Evolutionary conservation across 2,113 vertebrate genomes (phyloP), one percentile per base, ranked within the genome.

Genomic region (Limanda limanda): DNA sequence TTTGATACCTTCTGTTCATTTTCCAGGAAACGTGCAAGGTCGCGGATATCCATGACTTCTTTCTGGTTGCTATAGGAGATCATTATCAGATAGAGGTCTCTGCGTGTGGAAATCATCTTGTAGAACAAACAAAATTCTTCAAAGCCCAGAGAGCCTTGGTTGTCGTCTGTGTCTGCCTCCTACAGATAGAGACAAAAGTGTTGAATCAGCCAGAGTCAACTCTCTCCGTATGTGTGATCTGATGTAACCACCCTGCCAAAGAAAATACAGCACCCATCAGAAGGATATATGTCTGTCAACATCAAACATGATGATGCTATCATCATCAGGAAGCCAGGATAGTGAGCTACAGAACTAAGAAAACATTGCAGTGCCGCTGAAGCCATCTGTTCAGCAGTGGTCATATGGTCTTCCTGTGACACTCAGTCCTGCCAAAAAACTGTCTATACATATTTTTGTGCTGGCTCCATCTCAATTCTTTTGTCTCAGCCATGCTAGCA

Each of bases 41-140:
- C 95, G 0, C 95, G 90, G 0, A 94, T 52, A 11, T 97, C 96
- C 86, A 98, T 78, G 82, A 96, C 94, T 88, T 98, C 97, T 85
- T 98, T 98, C 86, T 97, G 97, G 89, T 96, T 95, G 88, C 97
- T 98, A 93, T 99, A 97, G 89, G 96, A 95, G 88, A 99, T 95
- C 96, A 99, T 91, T 5, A 99, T 95, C 81, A 99, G 94, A 84
- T 98, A 98, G 63, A 99, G 94, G 76, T 99, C 97, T 2, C 96
- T 94, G 9, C 97, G 95, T 0, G 98, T 99, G 1, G 97, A 99
- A 94, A 99, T 98, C 95, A 96, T 96, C 94, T 99, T 98, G 81
- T 98, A 99, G 93, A 99, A 98, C 13, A 95, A 91, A 6, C 97
- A 98, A 93, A 99, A 99, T 86, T 99, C 98, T 17, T 98, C 97